phyloP scores from a whole-genome alignment of 2,797 vertebrate genomes.

The Perodicticus potto region DNA sequence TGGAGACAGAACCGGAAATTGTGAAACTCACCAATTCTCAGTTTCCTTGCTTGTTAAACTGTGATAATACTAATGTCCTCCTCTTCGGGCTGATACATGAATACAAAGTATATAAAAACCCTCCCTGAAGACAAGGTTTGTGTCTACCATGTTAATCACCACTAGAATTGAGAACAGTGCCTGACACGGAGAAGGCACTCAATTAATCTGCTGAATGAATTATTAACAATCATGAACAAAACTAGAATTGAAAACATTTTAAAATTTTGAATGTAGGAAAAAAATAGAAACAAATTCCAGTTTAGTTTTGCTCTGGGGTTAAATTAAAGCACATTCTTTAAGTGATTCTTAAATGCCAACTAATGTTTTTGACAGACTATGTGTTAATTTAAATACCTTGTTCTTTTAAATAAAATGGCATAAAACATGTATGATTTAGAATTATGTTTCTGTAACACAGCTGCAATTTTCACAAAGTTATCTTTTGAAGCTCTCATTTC shows the following conservation, averaged over 20 bases:
- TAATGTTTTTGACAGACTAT: slow-evolving; percentile 63
- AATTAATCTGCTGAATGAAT: background rate
- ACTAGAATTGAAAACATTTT: background rate
- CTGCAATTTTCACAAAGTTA: slow-evolving; percentile 61
- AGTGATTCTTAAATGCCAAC: slow-evolving; percentile 57
- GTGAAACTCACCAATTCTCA: background rate
- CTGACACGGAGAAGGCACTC: background rate
- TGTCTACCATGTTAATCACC: background rate
- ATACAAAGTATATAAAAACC: background rate
- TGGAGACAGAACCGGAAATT: background rate
- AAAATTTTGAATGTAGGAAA: background rate
- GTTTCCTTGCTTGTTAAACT: background rate
- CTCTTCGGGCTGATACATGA: background rate
- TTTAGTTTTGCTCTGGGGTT: slow-evolving; percentile 24
- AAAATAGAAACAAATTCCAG: slow-evolving; percentile 53
- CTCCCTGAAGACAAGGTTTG: background rate
- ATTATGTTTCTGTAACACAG: slow-evolving; percentile 49
- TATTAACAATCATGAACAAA: background rate
- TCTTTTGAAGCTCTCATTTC: slow-evolving; percentile 68
- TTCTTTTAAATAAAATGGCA: slow-evolving; percentile 70
- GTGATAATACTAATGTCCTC: background rate
- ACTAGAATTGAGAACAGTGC: background rate
- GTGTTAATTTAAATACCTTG: slow-evolving; percentile 60
- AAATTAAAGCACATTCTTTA: slow-evolving; percentile 64
- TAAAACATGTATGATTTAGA: slow-evolving; percentile 62